phyloP scores from a whole-genome alignment of 2,113 vertebrate genomes.

The Donacobius atricapilla region DNA sequence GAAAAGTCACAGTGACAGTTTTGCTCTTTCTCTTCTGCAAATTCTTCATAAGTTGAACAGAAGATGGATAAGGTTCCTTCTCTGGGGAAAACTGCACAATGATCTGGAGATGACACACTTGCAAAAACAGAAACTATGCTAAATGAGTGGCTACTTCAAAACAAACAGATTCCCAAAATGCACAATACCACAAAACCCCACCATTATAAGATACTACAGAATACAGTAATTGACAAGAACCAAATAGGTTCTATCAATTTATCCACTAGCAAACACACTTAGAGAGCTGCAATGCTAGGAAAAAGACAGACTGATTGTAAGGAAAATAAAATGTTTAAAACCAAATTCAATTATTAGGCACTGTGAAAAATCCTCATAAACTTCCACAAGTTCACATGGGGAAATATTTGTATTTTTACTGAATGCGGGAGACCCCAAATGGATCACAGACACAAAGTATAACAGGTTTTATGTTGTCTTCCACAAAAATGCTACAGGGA shows the following conservation, averaged over 20 bases:
- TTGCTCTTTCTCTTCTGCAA: background rate
- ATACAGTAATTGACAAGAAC: background rate
- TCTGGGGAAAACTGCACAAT: background rate
- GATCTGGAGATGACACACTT: background rate
- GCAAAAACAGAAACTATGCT: background rate
- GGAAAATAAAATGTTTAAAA: background rate
- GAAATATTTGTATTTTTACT: background rate
- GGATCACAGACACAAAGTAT: background rate
- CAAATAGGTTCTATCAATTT: background rate
- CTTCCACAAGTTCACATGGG: accelerated
- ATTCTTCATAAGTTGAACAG: background rate
- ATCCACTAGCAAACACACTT: background rate
- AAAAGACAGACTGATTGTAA: background rate
- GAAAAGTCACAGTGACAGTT: background rate
- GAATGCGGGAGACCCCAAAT: background rate
- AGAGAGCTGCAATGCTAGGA: background rate
- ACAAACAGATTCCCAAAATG: background rate
- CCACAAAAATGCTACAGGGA: background rate
- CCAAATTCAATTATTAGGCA: background rate
- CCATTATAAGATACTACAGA: background rate
- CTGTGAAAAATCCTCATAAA: background rate
- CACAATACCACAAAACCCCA: background rate
- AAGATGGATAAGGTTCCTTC: background rate
- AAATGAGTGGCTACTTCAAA: background rate
- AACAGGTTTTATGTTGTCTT: background rate